Base-by-base conservation (phyloP, 2,888 invertebrate species). In the Melikaiella ostensackeni region DNA sequence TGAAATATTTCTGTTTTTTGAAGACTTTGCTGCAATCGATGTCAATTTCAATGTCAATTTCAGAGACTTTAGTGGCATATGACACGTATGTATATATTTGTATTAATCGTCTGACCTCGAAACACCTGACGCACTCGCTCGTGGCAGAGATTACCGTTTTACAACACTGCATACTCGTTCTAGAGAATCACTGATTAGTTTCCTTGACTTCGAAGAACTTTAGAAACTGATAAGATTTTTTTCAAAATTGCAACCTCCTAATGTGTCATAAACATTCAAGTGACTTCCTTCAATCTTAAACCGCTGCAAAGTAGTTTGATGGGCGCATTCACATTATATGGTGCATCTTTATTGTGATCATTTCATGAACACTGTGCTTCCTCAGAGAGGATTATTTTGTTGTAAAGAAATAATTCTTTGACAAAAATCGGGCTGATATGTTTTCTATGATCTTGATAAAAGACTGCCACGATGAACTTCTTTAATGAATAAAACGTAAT, bases 111-210 rank as follows among this genome's bases (percentile, higher is more conserved):
- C 30, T 70, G 70, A 50, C 70, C 70, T 70, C 70, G 70, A 70
- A 70, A 55, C 70, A 70, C 70, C 70, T 70, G 70, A 70, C 46
- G 70, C 70, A 70, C 66, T 70, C 70, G 70, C 70, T 70, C 70
- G 30, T 70, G 70, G 30, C 70, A 30, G 27, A 50, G 70, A 70
- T 46, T 70, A 70, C 70, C 46, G 70, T 50, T 70, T 70, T 70
- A 70, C 70, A 70, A 50, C 27, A 46, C 27, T 27, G 42, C 42
- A 42, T 42, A 64, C 46, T 27, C 30, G 30, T 70, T 70, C 46
- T 70, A 13, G 46, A 70, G 50, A 70, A 70, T 70, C 70, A 50
- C 70, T 70, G 16, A 50, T 70, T 70, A 19, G 50, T 70, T 70
- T 50, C 70, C 70, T 70, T 70, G 70, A 70, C 70, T 70, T 50